Percentiles rank a stretch among this genome's conserved stretches.
Evolutionary conservation across 2,113 vertebrate species (phyloP).

Genomic region (Chloropsis cyanopogon): DNA sequence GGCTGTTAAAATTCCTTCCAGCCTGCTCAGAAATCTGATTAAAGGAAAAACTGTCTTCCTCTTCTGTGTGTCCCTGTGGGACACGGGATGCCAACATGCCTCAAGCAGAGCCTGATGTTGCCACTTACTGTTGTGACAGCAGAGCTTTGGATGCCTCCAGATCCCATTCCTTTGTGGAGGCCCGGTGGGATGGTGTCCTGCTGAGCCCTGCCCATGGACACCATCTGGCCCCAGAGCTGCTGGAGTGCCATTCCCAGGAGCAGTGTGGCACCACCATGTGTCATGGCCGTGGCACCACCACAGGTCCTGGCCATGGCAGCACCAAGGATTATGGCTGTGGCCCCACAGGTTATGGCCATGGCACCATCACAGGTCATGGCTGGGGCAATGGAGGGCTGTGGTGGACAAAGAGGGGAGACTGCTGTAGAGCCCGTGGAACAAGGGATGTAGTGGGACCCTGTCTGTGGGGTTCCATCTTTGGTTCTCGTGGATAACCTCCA

Average conservation of each 20-base stretch:
- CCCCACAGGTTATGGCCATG: neutral
- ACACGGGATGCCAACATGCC: fast-evolving
- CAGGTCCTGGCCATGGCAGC: neutral
- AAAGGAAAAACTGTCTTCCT: neutral
- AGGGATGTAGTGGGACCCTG: fast-evolving
- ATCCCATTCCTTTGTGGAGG: neutral
- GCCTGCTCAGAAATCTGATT: neutral
- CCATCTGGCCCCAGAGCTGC: neutral
- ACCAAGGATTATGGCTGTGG: neutral
- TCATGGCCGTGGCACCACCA: too few species aligned
- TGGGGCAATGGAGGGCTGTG: fast-evolving
- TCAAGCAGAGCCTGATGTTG: neutral
- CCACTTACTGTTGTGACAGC: neutral
- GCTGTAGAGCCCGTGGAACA: fast-evolving
- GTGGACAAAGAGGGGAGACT: neutral
- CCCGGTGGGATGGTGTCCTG: neutral
- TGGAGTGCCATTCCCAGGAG: neutral
- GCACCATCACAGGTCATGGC: neutral
- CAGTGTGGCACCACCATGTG: neutral
- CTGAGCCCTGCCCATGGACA: fast-evolving
- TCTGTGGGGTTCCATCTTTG: fast-evolving
- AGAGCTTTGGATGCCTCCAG: neutral
- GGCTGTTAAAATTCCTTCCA: neutral
- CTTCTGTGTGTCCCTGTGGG: fast-evolving
- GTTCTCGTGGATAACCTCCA: neutral